Conservation (phyloP, 2,113 vertebrate genomes). For the Varanus komodoensis region DNA sequence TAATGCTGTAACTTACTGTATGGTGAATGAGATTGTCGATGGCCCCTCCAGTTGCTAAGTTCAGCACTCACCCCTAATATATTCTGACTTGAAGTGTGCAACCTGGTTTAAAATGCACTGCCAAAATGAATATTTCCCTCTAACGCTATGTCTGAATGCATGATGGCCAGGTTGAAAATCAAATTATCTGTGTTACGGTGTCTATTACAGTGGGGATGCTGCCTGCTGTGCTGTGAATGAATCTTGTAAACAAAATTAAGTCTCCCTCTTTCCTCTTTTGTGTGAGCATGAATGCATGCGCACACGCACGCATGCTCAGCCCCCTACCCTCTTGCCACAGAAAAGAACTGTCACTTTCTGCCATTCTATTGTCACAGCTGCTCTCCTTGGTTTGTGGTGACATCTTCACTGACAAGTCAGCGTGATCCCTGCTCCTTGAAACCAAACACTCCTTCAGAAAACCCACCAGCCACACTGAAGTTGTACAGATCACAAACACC, state of each 20-base stretch:
- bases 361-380: conserved; percentile 68
- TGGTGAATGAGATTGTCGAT: conserved; percentile 58
- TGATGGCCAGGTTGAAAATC: conserved; percentile 84
- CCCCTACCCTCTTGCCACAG: conserved; percentile 39
- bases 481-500: too few species aligned
- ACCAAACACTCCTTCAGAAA: conserved; percentile 55
- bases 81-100: conserved; percentile 86
- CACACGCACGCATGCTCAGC: conserved; percentile 22
- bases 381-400: conserved; percentile 75
- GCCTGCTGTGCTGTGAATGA: conserved; percentile 91
- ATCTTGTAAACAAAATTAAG: conserved; percentile 86
- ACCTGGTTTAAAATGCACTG: conserved; percentile 85
- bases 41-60: conserved; percentile 66
- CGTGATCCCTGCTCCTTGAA: conserved; percentile 56
- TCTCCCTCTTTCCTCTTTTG: conserved; percentile 57
- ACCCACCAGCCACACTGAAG: conserved; percentile 63
- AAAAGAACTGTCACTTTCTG: conserved; percentile 74
- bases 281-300: conserved; percentile 7
- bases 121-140: conserved; percentile 86
- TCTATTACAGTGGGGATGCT: conserved; percentile 83
- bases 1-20: conserved; percentile 57
- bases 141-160: conserved; percentile 84
- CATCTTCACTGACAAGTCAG: conserved; percentile 72
- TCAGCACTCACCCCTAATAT: conserved; percentile 78
- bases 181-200: conserved; percentile 87